Evolutionary conservation across 2,797 vertebrate genomes (phyloP).

Genomic region (Arrhamphus sclerolepis): DNA sequence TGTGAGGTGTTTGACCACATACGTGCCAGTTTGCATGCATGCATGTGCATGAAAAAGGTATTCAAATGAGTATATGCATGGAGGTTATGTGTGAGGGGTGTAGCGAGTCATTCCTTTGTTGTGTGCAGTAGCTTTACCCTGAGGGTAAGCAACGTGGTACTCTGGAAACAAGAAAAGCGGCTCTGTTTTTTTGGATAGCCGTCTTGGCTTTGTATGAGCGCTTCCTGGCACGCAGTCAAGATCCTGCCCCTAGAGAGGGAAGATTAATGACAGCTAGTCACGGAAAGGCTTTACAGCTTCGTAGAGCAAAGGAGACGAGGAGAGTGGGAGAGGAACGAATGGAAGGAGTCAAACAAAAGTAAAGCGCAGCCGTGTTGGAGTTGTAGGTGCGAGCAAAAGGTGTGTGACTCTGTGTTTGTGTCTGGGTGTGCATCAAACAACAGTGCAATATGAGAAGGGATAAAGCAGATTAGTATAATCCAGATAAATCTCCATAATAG

Average conservation of each 20-base stretch:
- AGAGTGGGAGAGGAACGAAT: constrained; percentile 33
- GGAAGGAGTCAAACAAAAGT: constrained; percentile 37
- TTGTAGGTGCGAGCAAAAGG: constrained; percentile 38
- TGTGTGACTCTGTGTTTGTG: constrained; percentile 23
- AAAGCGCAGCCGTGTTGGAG: constrained; percentile 28
- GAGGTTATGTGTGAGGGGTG: constrained; percentile 39
- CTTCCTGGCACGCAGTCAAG: constrained; percentile 79
- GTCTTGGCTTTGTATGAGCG: constrained; percentile 78
- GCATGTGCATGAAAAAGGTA: neutral
- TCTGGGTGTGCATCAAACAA: constrained; percentile 18
- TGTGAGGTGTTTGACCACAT: neutral
- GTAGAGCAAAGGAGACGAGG: constrained; percentile 45
- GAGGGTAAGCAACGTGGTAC: constrained; percentile 55
- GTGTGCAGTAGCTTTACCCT: constrained; percentile 46
- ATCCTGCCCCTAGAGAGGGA: constrained; percentile 81
- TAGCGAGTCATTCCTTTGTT: constrained; percentile 64
- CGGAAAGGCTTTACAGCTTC: constrained; percentile 78
- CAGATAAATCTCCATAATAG: constrained; percentile 21
- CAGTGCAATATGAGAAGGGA: constrained; percentile 21
- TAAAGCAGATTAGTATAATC: constrained; percentile 31
- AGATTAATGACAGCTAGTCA: constrained; percentile 88
- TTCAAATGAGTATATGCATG: constrained; percentile 8
- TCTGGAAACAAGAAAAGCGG: constrained; percentile 78
- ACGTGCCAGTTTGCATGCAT: constrained; percentile 1
- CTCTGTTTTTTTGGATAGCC: constrained; percentile 74